Evolutionary conservation across 2,797 vertebrate genomes (phyloP).

Genomic region (Cryptoblepharus egeriae): DNA sequence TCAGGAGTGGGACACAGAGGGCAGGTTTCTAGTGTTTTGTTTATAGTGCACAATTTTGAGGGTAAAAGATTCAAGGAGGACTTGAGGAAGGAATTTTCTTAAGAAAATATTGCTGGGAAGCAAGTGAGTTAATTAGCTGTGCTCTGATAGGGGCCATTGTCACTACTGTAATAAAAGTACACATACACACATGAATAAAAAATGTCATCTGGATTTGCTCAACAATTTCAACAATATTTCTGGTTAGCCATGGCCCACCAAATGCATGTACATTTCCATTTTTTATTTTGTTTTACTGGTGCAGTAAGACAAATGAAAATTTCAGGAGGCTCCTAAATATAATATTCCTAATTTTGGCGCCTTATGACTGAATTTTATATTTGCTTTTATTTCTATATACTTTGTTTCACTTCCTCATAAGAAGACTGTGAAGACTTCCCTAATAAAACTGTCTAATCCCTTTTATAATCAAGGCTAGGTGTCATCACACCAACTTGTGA

Average conservation of each 20-base stretch:
- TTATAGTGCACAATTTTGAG: slow-evolving; percentile 9
- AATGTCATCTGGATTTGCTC: slow-evolving; percentile 4
- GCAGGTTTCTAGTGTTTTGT: slow-evolving; percentile 13
- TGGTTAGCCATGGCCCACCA: neutral
- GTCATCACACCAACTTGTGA: no score
- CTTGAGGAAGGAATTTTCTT: slow-evolving; percentile 34
- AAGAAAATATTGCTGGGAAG: slow-evolving; percentile 27
- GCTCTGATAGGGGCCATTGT: neutral
- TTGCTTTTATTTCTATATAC: neutral
- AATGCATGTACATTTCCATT: neutral
- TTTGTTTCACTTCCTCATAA: no score
- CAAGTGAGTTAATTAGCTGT: slow-evolving; percentile 9
- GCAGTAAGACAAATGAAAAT: no score
- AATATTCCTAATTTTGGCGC: no score
- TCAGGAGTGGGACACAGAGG: neutral
- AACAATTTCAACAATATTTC: slow-evolving; percentile 20
- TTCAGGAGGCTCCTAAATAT: no score
- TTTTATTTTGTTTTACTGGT: neutral
- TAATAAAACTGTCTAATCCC: no score
- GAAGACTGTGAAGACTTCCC: no score
- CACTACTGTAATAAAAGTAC: neutral
- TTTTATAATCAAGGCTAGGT: no score
- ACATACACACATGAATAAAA: slow-evolving; percentile 5
- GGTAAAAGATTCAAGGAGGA: slow-evolving; percentile 20
- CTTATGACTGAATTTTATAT: neutral